Base-by-base conservation (phyloP, 2,888 invertebrate genomes). In the Myathropa florea region DNA sequence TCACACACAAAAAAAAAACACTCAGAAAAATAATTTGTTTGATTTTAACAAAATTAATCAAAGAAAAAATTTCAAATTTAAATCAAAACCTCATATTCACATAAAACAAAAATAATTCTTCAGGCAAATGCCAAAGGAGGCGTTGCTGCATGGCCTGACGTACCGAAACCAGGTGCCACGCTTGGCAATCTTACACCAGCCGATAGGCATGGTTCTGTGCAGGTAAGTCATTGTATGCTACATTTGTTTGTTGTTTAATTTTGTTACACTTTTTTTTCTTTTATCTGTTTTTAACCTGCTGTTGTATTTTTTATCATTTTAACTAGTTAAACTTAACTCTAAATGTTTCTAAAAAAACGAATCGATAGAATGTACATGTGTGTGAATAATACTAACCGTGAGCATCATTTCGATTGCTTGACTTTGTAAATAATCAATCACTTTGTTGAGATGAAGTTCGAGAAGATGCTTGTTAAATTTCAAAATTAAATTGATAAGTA, bases 161-260 rank as follows among this genome's bases (percentile, higher is more conserved):
- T 96, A 90, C 96, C 96, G 91, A 97, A 97, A 91, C 95, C 96
- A 92, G 96, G 96, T 90, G 94, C 94, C 91, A 95, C 95, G 89
- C 94, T 97, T 90, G 97, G 96, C 92, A 97, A 97, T 93, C 95
- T 97, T 92, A 97, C 97, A 90, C 97, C 98, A 90, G 98, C 98
- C 90, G 98, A 98, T 94, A 95, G 98, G 94, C 98, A 98, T 93
- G 98, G 98, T 93, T 98, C 98, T 92, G 98, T 98, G 90, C 98
- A 98, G 96, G 97, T 97, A 94, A 92, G 94, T 94, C 82, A 80
- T 83, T 89, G 85, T 76, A 77, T 93, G 83, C 46, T 7, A 46
- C 77, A 75, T 83, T 80, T 80, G 83, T 87, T 30, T 81, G 65
- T 85, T 36, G 23, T 61, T 70, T 65, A 21, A 65, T 61, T 67